Conservation (phyloP, 2,888 invertebrate species). For the Trisateles emortualis region DNA sequence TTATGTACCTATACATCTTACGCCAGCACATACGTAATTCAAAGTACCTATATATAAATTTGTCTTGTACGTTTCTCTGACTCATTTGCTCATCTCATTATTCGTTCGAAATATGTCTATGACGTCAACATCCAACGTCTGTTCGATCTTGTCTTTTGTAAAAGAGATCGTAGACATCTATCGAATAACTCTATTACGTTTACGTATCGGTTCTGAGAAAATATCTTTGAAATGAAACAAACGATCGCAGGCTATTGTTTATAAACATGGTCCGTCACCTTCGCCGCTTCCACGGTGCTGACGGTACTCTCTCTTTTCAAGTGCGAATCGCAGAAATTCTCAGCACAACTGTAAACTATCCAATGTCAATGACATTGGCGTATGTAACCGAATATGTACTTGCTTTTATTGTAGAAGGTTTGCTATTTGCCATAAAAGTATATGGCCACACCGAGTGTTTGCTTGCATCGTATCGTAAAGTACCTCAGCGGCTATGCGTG, state of each 20-base stretch:
- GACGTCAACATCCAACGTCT: slow-evolving; percentile 11
- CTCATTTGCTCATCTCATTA: slow-evolving; percentile 5
- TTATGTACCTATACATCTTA: slow-evolving; percentile 11
- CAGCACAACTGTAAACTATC: slow-evolving; percentile 45
- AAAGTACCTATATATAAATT: slow-evolving; percentile 6
- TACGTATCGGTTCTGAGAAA: slow-evolving; percentile 53
- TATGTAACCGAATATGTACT: slow-evolving; percentile 26
- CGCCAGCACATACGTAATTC: not conserved
- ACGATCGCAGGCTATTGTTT: slow-evolving; percentile 64
- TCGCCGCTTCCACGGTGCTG: slow-evolving; percentile 20
- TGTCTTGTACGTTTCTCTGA: slow-evolving; percentile 8
- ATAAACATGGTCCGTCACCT: slow-evolving; percentile 59
- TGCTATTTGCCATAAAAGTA: slow-evolving; percentile 12
- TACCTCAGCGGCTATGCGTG: slow-evolving; percentile 18
- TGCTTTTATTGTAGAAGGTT: slow-evolving; percentile 18
- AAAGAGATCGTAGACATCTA: slow-evolving; percentile 19
- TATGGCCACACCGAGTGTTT: slow-evolving; percentile 1
- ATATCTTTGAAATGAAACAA: slow-evolving; percentile 54
- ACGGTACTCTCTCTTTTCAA: slow-evolving; percentile 26
- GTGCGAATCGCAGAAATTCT: slow-evolving; percentile 54
- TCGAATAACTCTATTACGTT: slow-evolving; percentile 14
- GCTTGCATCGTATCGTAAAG: not conserved
- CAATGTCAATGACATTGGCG: slow-evolving; percentile 57
- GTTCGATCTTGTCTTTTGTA: slow-evolving; percentile 6
- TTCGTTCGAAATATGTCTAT: slow-evolving; percentile 11